These are phyloP conservation scores for Drosophila kambysellisi DNA, from an alignment of 2,888 invertebrate species.

Conservation along the genomic window DNA sequence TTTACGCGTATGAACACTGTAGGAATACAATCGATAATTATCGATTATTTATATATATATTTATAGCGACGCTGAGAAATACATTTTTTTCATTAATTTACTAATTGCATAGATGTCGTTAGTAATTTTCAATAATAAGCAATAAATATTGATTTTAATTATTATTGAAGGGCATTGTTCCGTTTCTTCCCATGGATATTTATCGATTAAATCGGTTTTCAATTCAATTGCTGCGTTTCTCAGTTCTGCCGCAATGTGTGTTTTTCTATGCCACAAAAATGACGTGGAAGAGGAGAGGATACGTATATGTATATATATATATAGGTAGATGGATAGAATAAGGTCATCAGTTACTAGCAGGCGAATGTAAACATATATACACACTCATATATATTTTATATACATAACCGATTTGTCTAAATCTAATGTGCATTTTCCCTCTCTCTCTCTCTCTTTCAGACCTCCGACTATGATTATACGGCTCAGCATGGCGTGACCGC, in stretches of 20 bases:
- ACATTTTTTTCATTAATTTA: neutral
- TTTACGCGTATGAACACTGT: neutral
- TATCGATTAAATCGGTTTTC: neutral
- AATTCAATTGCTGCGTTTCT: neutral
- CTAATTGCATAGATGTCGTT: neutral
- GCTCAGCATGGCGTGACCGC: constrained; percentile 71
- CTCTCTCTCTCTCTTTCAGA: constrained; percentile 35
- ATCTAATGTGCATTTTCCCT: constrained; percentile 8
- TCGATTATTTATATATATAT: neutral
- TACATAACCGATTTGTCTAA: neutral
- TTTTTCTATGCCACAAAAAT: too few species aligned
- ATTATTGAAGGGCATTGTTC: neutral
- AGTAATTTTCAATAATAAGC: neutral
- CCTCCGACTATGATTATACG: constrained; percentile 71
- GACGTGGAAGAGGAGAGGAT: neutral
- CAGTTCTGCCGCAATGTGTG: too few species aligned
- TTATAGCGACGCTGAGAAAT: neutral
- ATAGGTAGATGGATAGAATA: neutral
- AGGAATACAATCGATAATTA: neutral
- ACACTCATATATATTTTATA: neutral
- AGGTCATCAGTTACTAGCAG: neutral
- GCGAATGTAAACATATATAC: neutral
- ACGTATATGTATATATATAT: neutral
- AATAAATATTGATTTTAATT: neutral
- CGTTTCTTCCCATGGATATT: neutral